Conservation (phyloP, 1,140 invertebrate genomes). For the Babylonia areolata region DNA sequence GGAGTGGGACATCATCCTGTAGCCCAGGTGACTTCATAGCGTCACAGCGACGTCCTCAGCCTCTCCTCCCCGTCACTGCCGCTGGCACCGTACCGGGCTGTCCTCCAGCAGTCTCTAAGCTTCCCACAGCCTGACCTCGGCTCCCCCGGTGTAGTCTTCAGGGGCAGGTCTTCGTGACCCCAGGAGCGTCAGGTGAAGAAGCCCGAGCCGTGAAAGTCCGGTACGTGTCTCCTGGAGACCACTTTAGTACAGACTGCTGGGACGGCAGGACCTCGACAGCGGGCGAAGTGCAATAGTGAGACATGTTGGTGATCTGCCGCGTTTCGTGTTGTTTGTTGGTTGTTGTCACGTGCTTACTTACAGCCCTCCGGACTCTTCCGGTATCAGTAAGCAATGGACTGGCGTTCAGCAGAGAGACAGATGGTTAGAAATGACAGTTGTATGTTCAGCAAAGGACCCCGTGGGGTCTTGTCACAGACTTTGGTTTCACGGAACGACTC, state of each 20-base stretch:
- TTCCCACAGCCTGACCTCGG: not conserved
- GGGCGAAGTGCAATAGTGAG: slow-evolving; percentile 27
- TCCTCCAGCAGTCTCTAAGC: slow-evolving; percentile 4
- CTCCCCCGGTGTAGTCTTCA: not conserved
- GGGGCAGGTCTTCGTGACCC: not conserved
- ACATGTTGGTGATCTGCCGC: no score
- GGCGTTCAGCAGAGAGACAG: not conserved
- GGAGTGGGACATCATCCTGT: slow-evolving; percentile 4
- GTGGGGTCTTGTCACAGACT: no score
- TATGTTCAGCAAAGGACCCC: no score
- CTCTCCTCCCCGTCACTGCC: not conserved
- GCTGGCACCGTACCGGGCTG: not conserved
- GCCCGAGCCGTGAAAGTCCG: not conserved
- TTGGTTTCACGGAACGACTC: no score
- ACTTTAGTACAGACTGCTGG: not conserved
- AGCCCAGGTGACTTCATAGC: not conserved
- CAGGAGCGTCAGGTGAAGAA: no score
- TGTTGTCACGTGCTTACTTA: not conserved
- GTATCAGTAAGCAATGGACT: not conserved
- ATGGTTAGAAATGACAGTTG: not conserved
- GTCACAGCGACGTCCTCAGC: not conserved
- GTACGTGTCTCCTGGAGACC: not conserved
- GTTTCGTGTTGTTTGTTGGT: not conserved
- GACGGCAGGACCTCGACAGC: not conserved
- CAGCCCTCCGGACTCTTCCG: not conserved